Evolutionary conservation across 1,140 invertebrate species (phyloP), one percentile per base, ranked within the genome.

Genomic region (Drosophila gunungcola): DNA sequence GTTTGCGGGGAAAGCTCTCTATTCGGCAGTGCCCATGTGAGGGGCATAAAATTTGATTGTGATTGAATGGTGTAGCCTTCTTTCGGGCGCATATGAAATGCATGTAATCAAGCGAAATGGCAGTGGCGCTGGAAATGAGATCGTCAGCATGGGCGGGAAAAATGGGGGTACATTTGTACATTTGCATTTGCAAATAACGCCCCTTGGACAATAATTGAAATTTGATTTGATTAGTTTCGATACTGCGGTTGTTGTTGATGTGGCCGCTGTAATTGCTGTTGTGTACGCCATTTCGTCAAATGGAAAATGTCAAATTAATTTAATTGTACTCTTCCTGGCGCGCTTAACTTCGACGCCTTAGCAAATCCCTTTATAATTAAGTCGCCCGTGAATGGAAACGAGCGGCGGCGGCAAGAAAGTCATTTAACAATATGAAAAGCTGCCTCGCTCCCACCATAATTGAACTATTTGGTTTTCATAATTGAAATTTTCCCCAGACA

Each of bases 11-110:
- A 39, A 51, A 52, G 54, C 36, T 32, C 53, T 57, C 46, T 32
- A 54, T 29, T 36, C 13, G 38, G 13, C 55, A 49, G 25, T 58
- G 29, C 53, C 36, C 38, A 61, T 75, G 70, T 63, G 51, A 52
- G 81, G 48, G 55, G 80, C 69, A 89, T 89, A 89, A 89, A 89
- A 89, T 89, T 89, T 89, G 85, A 89, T 89, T 89, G 84, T 90
- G 84, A 89, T 89, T 89, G 84, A 89, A 89, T 90, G 88, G 80
- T 89, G 85, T 89, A 89, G 84, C 84, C 84, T 89, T 90, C 85
- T 90, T 89, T 90, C 73, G 63, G 76, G 77, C 73, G 77, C 80
- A 90, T 85, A 84, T 88, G 80, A 89, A 89, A 88, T 88, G 84
- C 84, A 89, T 89, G 83, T 88, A 88, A 88, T 89, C 85, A 89